Evolutionary conservation across 2,797 vertebrate species (phyloP).

Genomic region (Microcaecilia unicolor): DNA sequence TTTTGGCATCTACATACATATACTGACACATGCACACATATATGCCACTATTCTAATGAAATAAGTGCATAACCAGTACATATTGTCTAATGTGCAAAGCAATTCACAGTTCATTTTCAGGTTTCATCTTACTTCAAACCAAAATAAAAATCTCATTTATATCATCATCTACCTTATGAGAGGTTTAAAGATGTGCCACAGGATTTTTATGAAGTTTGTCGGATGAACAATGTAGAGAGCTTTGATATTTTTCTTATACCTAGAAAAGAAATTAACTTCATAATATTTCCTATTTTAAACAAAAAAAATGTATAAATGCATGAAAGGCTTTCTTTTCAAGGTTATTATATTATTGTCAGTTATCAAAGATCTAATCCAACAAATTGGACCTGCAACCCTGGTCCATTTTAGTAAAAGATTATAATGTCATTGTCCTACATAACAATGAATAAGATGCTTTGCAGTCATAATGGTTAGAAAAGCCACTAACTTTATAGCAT

Average conservation of each 20-base stretch:
- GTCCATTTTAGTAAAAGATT: slow-evolving; percentile 7
- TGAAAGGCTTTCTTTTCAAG: slow-evolving; percentile 9
- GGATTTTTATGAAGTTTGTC: slow-evolving; percentile 71
- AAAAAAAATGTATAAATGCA: slow-evolving; percentile 14
- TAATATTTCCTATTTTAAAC: background rate
- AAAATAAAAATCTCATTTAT: no score
- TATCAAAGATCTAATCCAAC: slow-evolving; percentile 6
- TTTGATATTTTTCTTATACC: slow-evolving; percentile 85
- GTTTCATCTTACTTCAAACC: no score
- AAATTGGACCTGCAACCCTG: background rate
- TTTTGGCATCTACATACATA: no score
- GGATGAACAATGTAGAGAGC: slow-evolving; percentile 75
- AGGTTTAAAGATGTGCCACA: slow-evolving; percentile 79
- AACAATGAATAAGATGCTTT: background rate
- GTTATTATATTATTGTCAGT: slow-evolving; percentile 10
- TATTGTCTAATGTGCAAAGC: no score
- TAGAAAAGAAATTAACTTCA: slow-evolving; percentile 20
- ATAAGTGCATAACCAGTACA: no score
- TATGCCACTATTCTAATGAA: no score
- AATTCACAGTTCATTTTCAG: no score
- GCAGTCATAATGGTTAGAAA: background rate
- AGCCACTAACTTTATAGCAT: background rate
- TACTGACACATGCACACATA: no score
- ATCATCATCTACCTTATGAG: slow-evolving; percentile 63
- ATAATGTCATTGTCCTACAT: slow-evolving; percentile 1